phyloP scores from a whole-genome alignment of 2,888 invertebrate genomes.

The Argyresthia goedartella region DNA sequence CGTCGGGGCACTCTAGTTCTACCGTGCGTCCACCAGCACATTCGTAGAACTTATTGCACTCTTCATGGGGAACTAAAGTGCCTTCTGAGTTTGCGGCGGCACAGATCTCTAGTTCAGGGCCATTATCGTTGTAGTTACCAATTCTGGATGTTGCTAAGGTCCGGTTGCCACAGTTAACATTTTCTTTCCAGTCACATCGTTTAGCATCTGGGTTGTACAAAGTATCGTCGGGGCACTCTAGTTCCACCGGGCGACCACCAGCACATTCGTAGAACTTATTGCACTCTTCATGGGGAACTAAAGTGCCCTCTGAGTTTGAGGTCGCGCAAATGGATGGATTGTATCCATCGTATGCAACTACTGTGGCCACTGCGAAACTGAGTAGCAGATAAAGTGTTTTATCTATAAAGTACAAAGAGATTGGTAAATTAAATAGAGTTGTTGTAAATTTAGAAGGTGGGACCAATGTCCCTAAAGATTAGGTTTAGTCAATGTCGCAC shows the following conservation, averaged over 20 bases:
- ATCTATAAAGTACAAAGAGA: no score
- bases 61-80: constrained; percentile 20
- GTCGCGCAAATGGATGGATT: constrained; percentile 11
- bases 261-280: constrained; percentile 23
- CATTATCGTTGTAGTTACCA: neutral
- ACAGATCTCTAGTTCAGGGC: constrained; percentile 12
- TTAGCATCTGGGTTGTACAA: constrained; percentile 26
- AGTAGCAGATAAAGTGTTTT: no score
- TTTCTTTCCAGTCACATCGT: constrained; percentile 23
- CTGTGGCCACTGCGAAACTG: no score
- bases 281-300: constrained; percentile 25
- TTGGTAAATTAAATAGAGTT: no score
- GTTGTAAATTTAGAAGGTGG: no score
- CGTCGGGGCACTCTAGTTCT: constrained; percentile 19
- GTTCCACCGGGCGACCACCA: constrained; percentile 17
- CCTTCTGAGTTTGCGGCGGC: constrained; percentile 8
- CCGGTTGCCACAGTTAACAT: constrained; percentile 23
- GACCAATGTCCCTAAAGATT: no score
- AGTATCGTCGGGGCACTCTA: constrained; percentile 27
- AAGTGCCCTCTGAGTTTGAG: neutral
- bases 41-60: constrained; percentile 24
- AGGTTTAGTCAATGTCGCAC: no score
- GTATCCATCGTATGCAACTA: no score
- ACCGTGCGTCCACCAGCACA: constrained; percentile 20
- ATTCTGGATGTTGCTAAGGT: neutral